Evolutionary conservation across 2,888 invertebrate genomes (phyloP).

Genomic region (Archaeoteleia sp.): DNA sequence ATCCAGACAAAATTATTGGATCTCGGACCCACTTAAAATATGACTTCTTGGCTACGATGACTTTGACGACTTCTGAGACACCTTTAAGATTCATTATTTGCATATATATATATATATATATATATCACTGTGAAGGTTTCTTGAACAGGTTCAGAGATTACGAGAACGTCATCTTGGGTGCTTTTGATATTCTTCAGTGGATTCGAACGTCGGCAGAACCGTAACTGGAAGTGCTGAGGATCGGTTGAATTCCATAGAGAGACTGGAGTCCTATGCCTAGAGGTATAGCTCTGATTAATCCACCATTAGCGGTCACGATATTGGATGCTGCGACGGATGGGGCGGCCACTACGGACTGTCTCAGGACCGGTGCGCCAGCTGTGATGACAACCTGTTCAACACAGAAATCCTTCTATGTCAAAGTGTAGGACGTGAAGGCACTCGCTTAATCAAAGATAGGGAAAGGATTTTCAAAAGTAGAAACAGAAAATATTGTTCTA

Average conservation of each 20-base stretch:
- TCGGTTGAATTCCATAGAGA: slow-evolving; percentile 33
- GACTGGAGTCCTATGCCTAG: slow-evolving; percentile 19
- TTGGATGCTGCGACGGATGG: slow-evolving; percentile 54
- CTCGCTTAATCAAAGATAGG: too few relatives aligned
- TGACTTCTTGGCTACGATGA: too few relatives aligned
- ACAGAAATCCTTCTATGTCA: slow-evolving; percentile 4
- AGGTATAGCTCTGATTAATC: slow-evolving; percentile 23
- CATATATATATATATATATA: too few relatives aligned
- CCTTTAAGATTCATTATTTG: too few relatives aligned
- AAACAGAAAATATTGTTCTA: too few relatives aligned
- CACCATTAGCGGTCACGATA: slow-evolving; percentile 37
- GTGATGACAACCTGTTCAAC: slow-evolving; percentile 47
- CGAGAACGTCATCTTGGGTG: not conserved
- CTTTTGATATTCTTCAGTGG: slow-evolving; percentile 1
- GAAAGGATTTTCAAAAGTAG: too few relatives aligned
- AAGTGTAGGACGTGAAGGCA: too few relatives aligned
- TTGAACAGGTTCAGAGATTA: not conserved
- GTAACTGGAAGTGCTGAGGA: slow-evolving; percentile 15
- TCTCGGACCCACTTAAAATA: too few relatives aligned
- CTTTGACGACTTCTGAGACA: too few relatives aligned
- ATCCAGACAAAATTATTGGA: too few relatives aligned
- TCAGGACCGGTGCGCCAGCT: slow-evolving; percentile 39
- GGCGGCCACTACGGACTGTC: slow-evolving; percentile 51
- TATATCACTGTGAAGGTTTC: too few relatives aligned
- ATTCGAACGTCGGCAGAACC: not conserved